Evolutionary conservation across 2,888 invertebrate species (phyloP).

Genomic region (Drosophila anomelani): DNA sequence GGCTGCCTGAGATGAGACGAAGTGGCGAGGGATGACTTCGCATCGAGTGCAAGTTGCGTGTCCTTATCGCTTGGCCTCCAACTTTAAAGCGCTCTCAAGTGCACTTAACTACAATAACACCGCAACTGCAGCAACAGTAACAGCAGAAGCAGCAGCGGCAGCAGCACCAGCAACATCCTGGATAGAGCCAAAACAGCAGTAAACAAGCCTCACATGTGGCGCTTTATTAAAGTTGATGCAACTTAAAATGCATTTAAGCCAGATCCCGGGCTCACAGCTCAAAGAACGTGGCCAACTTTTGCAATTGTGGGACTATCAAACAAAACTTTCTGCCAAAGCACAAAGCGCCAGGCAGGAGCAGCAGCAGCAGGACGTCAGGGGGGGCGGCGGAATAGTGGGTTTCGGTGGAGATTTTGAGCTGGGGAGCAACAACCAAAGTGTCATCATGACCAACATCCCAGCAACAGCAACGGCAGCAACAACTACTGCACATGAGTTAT

Average conservation of each 20-base stretch:
- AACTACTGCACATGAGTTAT: slow-evolving; percentile 69
- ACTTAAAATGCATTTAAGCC: slow-evolving; percentile 70
- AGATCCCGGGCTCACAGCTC: slow-evolving; percentile 49
- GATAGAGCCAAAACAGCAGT: slow-evolving; percentile 19
- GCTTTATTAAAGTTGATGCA: slow-evolving; percentile 69
- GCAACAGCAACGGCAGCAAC: slow-evolving; percentile 31
- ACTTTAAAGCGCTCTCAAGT: slow-evolving; percentile 71
- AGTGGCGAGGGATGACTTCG: slow-evolving; percentile 41
- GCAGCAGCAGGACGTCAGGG: background rate
- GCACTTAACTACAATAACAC: slow-evolving; percentile 69
- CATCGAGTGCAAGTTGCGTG: slow-evolving; percentile 52
- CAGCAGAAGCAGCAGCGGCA: slow-evolving; percentile 11
- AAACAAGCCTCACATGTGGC: slow-evolving; percentile 56
- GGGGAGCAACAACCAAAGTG: slow-evolving; percentile 51
- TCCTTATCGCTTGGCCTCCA: slow-evolving; percentile 69
- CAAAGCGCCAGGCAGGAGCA: slow-evolving; percentile 17
- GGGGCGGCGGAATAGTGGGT: background rate
- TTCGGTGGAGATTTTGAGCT: slow-evolving; percentile 20
- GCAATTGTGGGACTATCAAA: slow-evolving; percentile 64
- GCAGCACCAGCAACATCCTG: slow-evolving; percentile 14
- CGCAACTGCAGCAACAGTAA: slow-evolving; percentile 31
- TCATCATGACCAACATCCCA: slow-evolving; percentile 53
- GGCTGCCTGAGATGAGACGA: background rate
- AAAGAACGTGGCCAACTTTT: slow-evolving; percentile 61
- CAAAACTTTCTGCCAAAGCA: slow-evolving; percentile 69